A percentile compares a stretch with the other conserved stretches of the same genome.
Evolutionary conservation across 2,888 invertebrate species (phyloP).

Genomic region (Drosophila trichaetosa): DNA sequence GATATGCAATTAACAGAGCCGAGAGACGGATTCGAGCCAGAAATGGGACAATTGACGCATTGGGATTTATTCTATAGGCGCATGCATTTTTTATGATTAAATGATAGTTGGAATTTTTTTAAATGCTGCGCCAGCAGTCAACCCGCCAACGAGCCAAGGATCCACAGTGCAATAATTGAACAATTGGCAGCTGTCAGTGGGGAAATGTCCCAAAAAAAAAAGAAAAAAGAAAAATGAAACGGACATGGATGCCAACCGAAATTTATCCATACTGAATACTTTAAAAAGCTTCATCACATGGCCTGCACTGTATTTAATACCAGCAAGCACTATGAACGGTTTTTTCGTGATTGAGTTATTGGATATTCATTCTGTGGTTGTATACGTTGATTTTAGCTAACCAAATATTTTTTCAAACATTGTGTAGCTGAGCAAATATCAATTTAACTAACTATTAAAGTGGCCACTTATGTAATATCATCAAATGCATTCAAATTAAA

Average conservation of each 20-base stretch:
- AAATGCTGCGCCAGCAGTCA: constrained; percentile 66
- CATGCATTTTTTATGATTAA: constrained; percentile 78
- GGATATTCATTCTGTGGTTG: constrained; percentile 19
- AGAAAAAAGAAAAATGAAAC: neutral
- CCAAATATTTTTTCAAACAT: neutral
- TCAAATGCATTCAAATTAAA: neutral
- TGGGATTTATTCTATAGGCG: constrained; percentile 78
- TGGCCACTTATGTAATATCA: neutral
- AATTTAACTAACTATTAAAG: neutral
- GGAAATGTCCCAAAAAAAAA: constrained; percentile 52
- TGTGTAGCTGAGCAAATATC: neutral
- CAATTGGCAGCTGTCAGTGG: constrained; percentile 74
- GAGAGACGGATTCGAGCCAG: constrained; percentile 40
- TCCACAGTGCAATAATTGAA: constrained; percentile 69
- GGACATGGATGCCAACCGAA: constrained; percentile 37
- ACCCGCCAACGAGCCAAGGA: constrained; percentile 22
- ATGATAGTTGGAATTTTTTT: constrained; percentile 64
- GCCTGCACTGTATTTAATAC: constrained; percentile 42
- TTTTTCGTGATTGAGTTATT: constrained; percentile 52
- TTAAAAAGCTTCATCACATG: constrained; percentile 57
- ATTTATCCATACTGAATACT: constrained; percentile 54
- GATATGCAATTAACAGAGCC: constrained; percentile 74
- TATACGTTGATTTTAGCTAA: constrained; percentile 3
- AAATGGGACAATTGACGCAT: constrained; percentile 69
- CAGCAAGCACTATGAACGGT: constrained; percentile 14